phyloP scores from a whole-genome alignment of 1,140 invertebrate genomes.

The Ceratina calcarata region DNA sequence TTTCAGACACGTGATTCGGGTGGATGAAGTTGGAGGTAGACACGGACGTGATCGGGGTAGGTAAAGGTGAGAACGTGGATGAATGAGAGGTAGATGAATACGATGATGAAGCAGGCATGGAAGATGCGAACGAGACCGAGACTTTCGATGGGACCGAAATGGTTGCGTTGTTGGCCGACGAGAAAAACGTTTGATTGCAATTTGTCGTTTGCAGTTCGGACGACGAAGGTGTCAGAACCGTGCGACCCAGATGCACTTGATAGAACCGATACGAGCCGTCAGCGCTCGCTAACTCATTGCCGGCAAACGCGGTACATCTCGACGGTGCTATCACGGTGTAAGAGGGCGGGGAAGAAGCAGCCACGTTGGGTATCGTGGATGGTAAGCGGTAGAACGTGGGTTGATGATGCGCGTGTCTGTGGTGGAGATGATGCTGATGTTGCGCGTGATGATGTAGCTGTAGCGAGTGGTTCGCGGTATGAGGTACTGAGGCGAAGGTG shows the following conservation, averaged over 20 bases:
- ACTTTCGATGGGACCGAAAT: slow-evolving; percentile 16
- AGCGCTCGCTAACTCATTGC: not conserved
- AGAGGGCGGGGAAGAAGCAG: slow-evolving; percentile 30
- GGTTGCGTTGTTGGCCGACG: slow-evolving; percentile 18
- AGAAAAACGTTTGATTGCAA: slow-evolving; percentile 67
- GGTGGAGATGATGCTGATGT: slow-evolving; percentile 52
- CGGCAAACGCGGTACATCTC: slow-evolving; percentile 32
- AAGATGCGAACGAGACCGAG: too few species aligned
- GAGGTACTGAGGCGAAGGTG: slow-evolving; percentile 39
- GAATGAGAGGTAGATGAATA: slow-evolving; percentile 1
- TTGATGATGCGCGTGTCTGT: slow-evolving; percentile 40
- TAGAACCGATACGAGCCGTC: slow-evolving; percentile 39
- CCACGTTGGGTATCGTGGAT: not conserved
- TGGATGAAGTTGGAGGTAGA: not conserved
- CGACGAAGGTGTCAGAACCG: slow-evolving; percentile 30
- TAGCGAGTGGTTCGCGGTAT: slow-evolving; percentile 42
- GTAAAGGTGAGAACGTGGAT: slow-evolving; percentile 14
- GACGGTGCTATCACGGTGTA: slow-evolving; percentile 69
- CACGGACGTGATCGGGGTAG: not conserved
- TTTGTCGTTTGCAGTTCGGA: slow-evolving; percentile 37
- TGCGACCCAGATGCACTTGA: slow-evolving; percentile 61
- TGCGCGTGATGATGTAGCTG: slow-evolving; percentile 60
- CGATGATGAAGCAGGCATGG: not conserved
- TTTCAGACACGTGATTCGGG: slow-evolving; percentile 7
- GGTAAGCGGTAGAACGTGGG: slow-evolving; percentile 48